Percentiles rank a stretch among this genome's conserved stretches.
phyloP scores from a whole-genome alignment of 2,888 invertebrate species.

The Micropterix aruncella region DNA sequence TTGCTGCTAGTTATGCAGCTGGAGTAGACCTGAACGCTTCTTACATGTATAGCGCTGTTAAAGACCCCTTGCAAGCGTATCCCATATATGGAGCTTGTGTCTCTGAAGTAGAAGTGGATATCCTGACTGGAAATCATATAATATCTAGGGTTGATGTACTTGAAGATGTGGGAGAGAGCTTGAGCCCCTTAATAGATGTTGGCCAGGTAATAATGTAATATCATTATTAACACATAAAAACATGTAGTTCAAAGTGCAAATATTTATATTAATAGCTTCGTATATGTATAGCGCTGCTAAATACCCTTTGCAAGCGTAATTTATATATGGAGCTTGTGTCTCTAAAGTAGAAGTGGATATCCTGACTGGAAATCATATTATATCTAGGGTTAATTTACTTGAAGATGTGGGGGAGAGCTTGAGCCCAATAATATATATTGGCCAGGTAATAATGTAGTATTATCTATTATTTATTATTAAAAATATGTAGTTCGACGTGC shows the following conservation, averaged over 20 bases:
- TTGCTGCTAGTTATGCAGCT: slow-evolving; percentile 27
- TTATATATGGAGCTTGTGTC: slow-evolving; percentile 35
- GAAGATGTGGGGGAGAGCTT: slow-evolving; percentile 43
- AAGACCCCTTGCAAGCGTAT: slow-evolving; percentile 26
- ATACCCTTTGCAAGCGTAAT: slow-evolving; percentile 24
- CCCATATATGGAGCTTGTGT: slow-evolving; percentile 43
- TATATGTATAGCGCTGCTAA: slow-evolving; percentile 15
- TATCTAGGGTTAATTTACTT: slow-evolving; percentile 37
- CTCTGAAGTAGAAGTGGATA: slow-evolving; percentile 54
- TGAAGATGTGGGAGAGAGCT: slow-evolving; percentile 51
- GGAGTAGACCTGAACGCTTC: slow-evolving; percentile 15
- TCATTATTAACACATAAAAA: too few species aligned
- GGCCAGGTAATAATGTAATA: slow-evolving; percentile 54
- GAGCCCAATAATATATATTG: slow-evolving; percentile 41
- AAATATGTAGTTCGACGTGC: too few species aligned
- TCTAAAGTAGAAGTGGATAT: slow-evolving; percentile 49
- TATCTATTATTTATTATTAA: too few species aligned
- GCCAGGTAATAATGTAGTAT: too few species aligned
- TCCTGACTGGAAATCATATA: slow-evolving; percentile 51
- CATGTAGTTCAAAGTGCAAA: too few species aligned
- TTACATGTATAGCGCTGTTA: slow-evolving; percentile 9
- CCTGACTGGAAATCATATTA: slow-evolving; percentile 43
- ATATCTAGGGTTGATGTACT: slow-evolving; percentile 45
- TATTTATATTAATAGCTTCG: too few species aligned
- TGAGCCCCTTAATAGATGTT: slow-evolving; percentile 52